These are phyloP conservation scores for Fabriciana adippe DNA, from an alignment of 2,888 invertebrate species.

Conservation along the genomic window DNA sequence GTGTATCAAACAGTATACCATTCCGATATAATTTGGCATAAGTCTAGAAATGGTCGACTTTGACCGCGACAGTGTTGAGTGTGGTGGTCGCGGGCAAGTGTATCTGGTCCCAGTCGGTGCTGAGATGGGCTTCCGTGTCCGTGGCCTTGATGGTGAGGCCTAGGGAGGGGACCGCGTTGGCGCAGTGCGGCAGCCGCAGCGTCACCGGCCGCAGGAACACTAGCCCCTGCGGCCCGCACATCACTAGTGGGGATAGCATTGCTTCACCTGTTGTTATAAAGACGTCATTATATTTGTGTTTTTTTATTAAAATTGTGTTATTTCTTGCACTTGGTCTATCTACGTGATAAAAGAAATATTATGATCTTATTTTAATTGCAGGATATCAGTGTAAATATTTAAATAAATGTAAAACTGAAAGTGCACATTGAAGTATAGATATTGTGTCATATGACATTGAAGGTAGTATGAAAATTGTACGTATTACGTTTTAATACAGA, in stretches of 20 bases:
- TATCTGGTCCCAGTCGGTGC: slow-evolving; percentile 93
- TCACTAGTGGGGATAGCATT: slow-evolving; percentile 95
- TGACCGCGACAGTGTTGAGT: slow-evolving; percentile 93
- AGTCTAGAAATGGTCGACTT: slow-evolving; percentile 92
- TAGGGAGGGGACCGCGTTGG: slow-evolving; percentile 89
- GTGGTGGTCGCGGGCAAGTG: slow-evolving; percentile 91
- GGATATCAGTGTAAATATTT: background rate
- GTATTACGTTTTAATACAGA: slow-evolving; percentile 39
- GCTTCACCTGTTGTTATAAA: slow-evolving; percentile 89
- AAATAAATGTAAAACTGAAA: background rate
- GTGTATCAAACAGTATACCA: background rate
- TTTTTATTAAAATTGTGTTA: background rate
- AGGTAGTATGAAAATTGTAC: background rate
- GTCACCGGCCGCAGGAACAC: slow-evolving; percentile 95
- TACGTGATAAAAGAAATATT: slow-evolving; percentile 2
- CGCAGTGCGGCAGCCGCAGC: slow-evolving; percentile 93
- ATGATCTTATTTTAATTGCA: background rate
- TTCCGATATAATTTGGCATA: slow-evolving; percentile 2
- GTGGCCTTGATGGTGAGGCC: slow-evolving; percentile 90
- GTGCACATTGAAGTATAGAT: slow-evolving; percentile 3
- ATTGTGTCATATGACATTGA: background rate
- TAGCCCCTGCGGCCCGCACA: slow-evolving; percentile 97
- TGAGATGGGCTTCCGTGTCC: slow-evolving; percentile 91
- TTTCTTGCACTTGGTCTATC: background rate
- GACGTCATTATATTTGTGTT: background rate